Base-by-base conservation (phyloP, 2,888 invertebrate species). In the Thumatha senex region DNA sequence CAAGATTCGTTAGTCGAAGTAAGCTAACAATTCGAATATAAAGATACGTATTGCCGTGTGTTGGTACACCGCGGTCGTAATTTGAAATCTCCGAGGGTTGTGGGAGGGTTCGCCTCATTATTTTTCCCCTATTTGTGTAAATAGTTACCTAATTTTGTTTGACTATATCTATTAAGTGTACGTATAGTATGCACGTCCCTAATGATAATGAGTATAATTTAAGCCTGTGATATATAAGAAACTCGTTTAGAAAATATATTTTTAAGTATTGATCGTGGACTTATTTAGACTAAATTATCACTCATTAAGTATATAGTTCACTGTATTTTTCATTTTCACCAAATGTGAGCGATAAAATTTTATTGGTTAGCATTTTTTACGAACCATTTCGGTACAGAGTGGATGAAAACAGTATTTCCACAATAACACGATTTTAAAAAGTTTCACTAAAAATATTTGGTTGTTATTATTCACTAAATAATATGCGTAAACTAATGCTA, bases 141-240 rank as follows among this genome's bases (percentile, higher is more conserved):
- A 91, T 91, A 91, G 90, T 91, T 89, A 87, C 84, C 84, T 85
- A 86, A 87, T 89, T 89, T 82, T 67, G 74, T 85, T 86, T 71
- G 67, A 82, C 78, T 84, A 76, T 86, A 83, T 77, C 76, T 84
- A 83, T 80, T 80, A 85, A 82, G 84, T 84, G 84, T 88, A 89
- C 80, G 82, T 87, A 89, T 88, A 85, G 84, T 81, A 89, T 87
- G 88, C 90, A 89, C 90, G 90, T 91, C 91, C 90, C 82, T 87
- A 79, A 84, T 77, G 67, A 71, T 89, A 89, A 86, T 78, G 76
- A 79, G 76, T 89, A 88, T 90, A 83, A 82, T 89, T 89, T 90
- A 90, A 90, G 90, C 89, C 90, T 91, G 91, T 91, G 91, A 91
- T 91, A 90, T 86, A 82, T 87, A 88, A 86, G 84, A 84, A 82